Evolutionary conservation across 2,113 vertebrate species (phyloP).

Genomic region (Hemiscyllium ocellatum): DNA sequence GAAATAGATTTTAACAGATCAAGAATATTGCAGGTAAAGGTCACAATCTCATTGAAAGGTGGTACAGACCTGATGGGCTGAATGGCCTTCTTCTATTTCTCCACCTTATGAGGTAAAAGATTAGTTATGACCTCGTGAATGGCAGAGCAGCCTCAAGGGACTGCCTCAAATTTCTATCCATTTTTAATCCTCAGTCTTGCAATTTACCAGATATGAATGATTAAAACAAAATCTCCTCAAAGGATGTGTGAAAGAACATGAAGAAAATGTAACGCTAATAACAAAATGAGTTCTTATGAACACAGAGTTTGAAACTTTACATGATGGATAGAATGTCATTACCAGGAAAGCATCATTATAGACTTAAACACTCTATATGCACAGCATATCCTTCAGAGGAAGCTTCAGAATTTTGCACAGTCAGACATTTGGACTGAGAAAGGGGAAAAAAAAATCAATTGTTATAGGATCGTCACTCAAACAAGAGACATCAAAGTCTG

Average conservation of each 20-base stretch:
- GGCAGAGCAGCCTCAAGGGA: too few species aligned
- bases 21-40: too few species aligned
- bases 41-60: too few species aligned
- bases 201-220: too few species aligned
- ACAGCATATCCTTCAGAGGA: neutral
- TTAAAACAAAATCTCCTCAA: too few species aligned
- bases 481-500: neutral
- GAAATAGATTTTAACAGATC: too few species aligned
- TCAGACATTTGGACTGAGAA: neutral
- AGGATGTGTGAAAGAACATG: neutral
- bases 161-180: too few species aligned
- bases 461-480: slow-evolving; percentile 6
- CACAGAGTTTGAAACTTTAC: neutral
- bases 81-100: too few species aligned
- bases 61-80: too few species aligned
- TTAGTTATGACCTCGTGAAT: too few species aligned
- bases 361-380: neutral
- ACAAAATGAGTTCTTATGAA: neutral
- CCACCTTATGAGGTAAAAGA: too few species aligned
- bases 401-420: neutral
- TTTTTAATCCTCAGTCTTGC: too few species aligned
- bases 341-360: neutral
- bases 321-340: neutral
- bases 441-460: slow-evolving; percentile 18
- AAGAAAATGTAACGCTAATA: neutral